These are phyloP conservation scores for Crenichthys baileyi DNA, from an alignment of 2,797 vertebrate genomes.

Conservation along the genomic window DNA sequence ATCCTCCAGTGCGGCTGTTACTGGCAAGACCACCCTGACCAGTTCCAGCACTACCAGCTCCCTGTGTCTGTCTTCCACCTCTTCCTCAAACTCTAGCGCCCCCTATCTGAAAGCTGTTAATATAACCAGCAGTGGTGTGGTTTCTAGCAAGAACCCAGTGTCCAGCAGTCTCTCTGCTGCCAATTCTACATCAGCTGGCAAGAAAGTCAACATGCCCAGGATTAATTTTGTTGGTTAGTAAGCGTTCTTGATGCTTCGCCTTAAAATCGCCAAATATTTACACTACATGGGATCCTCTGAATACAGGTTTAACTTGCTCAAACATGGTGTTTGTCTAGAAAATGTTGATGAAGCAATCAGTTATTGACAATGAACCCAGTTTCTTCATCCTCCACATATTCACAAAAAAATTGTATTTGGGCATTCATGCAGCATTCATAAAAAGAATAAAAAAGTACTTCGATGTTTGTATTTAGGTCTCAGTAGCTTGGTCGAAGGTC, in stretches of 20 bases:
- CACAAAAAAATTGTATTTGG: too few species aligned
- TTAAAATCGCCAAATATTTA: not conserved
- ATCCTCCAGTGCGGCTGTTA: conserved; percentile 84
- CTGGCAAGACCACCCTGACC: conserved; percentile 85
- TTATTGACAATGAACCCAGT: too few species aligned
- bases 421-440: too few species aligned
- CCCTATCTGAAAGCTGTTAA: conserved; percentile 85
- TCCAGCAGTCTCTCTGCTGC: conserved; percentile 60
- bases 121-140: conserved; percentile 65
- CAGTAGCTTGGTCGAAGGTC: too few species aligned
- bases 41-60: conserved; percentile 82
- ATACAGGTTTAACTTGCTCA: not conserved
- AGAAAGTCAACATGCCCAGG: conserved; percentile 94
- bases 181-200: conserved; percentile 79
- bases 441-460: too few species aligned
- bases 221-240: conserved; percentile 97
- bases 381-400: too few species aligned
- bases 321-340: not conserved
- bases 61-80: conserved; percentile 68
- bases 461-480: too few species aligned
- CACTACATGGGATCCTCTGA: not conserved
- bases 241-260: not conserved
- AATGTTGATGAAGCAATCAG: too few species aligned
- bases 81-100: conserved; percentile 76
- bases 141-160: conserved; percentile 76